These are phyloP conservation scores for Distichodus sexfasciatus DNA, from an alignment of 2,797 vertebrate genomes.

Conservation along the genomic window DNA sequence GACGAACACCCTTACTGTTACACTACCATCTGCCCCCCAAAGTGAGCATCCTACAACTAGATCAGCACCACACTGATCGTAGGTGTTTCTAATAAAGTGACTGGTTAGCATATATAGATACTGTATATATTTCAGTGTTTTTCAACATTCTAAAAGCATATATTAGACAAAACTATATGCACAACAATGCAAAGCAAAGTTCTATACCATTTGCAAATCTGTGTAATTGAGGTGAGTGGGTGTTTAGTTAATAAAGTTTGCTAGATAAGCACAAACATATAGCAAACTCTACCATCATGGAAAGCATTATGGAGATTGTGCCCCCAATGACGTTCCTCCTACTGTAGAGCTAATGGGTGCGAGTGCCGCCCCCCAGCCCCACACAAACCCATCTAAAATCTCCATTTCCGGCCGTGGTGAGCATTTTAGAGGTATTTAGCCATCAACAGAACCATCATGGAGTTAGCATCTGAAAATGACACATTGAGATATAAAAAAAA, in stretches of 20 bases:
- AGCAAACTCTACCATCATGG: neutral
- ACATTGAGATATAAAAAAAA: no score
- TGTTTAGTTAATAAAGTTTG: neutral
- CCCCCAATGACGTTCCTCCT: neutral
- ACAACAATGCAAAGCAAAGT: no score
- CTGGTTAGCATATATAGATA: no score
- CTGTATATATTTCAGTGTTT: no score
- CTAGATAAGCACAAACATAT: neutral
- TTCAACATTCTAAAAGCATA: no score
- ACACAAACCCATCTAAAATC: constrained; percentile 3
- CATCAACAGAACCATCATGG: neutral
- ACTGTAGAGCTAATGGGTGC: constrained; percentile 7
- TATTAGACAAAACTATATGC: no score
- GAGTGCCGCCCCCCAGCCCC: neutral
- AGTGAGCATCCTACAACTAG: no score
- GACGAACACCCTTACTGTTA: no score
- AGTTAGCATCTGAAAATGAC: neutral
- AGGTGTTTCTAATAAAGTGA: no score
- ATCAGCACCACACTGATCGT: no score
- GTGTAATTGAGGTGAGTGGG: neutral
- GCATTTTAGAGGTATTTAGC: constrained; percentile 1
- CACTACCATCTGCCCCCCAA: no score
- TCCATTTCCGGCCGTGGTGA: neutral
- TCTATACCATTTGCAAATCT: neutral
- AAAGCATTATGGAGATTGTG: neutral